Evolutionary conservation across 2,888 invertebrate species (phyloP).

Genomic region (Petrolisthes manimaculis): DNA sequence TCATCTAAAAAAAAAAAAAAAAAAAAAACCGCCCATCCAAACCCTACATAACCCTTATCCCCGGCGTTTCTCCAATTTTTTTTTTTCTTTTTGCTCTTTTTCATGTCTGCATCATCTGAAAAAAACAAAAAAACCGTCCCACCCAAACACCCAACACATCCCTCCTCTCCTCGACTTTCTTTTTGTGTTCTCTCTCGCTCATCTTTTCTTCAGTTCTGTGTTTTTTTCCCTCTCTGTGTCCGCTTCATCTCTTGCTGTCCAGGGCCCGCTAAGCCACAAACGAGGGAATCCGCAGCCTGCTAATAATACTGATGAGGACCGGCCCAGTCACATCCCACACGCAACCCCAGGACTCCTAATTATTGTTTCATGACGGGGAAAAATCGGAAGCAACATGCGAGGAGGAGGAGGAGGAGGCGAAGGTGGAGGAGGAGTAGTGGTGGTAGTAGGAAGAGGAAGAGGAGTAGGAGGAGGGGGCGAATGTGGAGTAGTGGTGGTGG

Average conservation of each 20-base stretch:
- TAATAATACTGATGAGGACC: constrained; percentile 53
- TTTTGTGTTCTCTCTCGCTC: constrained; percentile 2
- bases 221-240: background rate
- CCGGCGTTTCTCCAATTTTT: no score
- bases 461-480: no score
- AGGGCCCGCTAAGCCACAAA: constrained; percentile 43
- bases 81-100: no score
- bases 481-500: no score
- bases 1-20: no score
- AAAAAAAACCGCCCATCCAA: no score
- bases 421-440: background rate
- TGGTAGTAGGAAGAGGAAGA: background rate
- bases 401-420: background rate
- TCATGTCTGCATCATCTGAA: no score
- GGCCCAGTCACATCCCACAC: constrained; percentile 47
- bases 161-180: background rate
- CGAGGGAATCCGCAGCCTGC: constrained; percentile 39
- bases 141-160: background rate
- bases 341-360: constrained; percentile 40
- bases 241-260: background rate
- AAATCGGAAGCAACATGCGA: constrained; percentile 47
- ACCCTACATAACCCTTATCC: no score
- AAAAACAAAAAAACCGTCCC: no score
- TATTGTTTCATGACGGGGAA: constrained; percentile 47
- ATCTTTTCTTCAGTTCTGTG: background rate